Evolutionary conservation across 1,140 invertebrate species (phyloP), one percentile per base, ranked within the genome.

Genomic region (Diuraphis noxia): DNA sequence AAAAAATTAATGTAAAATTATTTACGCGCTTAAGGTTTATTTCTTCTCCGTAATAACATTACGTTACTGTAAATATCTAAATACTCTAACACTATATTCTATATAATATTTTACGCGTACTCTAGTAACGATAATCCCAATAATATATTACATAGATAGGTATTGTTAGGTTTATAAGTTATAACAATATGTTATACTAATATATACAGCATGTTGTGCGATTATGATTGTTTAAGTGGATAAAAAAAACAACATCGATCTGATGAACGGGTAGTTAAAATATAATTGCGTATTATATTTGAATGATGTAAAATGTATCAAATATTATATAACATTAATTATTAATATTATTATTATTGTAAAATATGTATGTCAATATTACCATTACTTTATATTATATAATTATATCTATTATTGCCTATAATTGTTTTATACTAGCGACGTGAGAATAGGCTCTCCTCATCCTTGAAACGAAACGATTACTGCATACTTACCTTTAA

Each of bases 11-110:
- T 13, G 52, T 49, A 36, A 23, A 23, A 38, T 36, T 17, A 85
- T 43, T 85, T 19, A 36, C 85, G 34, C n/a, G 34, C 34, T 86
- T 36, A 30, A 52, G 46, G 82, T n/a, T 84, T 43, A 43, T 46
- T 36, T 41, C 23, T 43, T 10, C 21, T 34, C 41, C 21, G 38
- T 49, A 46, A 81, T 46, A n/a, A 23, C 13, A 52, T 84, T 52
- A 52, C n/a, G 85, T 86, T 25, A 86, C 17, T 86, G 85, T 86
- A 86, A 86, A 86, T 86, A 86, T 86, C 34, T 19, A 49, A 86
- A 86, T 86, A 49, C n/a, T 34, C 36, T 36, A 41, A 86, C 23
- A 21, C 34, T 21, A 49, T 43, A 43, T 5, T 49, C 9, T 41
- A 84, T 30, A 30, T 85, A 36, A 82, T 52, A 86, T 52, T 49